Evolutionary conservation across 2,888 invertebrate species (phyloP).

Genomic region (Stegophylla sp.): DNA sequence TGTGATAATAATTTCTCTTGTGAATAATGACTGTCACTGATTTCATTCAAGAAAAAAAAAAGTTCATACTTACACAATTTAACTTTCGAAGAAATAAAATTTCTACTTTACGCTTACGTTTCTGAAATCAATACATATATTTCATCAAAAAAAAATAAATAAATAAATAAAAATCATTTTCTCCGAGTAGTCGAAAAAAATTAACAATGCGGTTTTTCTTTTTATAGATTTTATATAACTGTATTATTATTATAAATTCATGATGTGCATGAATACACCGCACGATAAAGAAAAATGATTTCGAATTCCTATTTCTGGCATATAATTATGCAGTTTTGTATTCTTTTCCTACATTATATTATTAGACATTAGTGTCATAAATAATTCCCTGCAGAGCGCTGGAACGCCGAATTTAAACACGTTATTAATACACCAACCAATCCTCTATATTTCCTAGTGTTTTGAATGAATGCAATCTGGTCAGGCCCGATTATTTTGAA

Average conservation of each 20-base stretch:
- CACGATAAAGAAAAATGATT: too few species aligned
- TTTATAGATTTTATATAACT: too few species aligned
- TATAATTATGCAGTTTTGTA: not conserved
- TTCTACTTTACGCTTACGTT: not conserved
- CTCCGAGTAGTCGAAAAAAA: too few species aligned
- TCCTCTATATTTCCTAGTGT: not conserved
- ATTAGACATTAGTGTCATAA: not conserved
- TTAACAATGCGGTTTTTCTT: too few species aligned
- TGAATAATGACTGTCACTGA: not conserved
- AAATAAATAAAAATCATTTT: too few species aligned
- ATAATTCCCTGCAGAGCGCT: conserved; percentile 5
- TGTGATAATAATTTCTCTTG: not conserved
- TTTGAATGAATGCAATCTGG: conserved; percentile 32
- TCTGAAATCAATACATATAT: not conserved
- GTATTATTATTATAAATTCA: too few species aligned
- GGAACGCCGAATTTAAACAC: conserved; percentile 11
- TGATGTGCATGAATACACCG: too few species aligned
- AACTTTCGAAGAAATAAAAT: not conserved
- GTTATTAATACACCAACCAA: conserved; percentile 20
- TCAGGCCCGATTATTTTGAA: conserved; percentile 15
- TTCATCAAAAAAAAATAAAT: too few species aligned
- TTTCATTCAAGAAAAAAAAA: conserved; percentile 16
- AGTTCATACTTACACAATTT: not conserved
- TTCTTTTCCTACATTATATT: not conserved
- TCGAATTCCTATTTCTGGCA: not conserved